Percentiles rank a stretch among this genome's conserved stretches.
phyloP scores from a whole-genome alignment of 1,140 invertebrate genomes.

The Heliconius hermathena region DNA sequence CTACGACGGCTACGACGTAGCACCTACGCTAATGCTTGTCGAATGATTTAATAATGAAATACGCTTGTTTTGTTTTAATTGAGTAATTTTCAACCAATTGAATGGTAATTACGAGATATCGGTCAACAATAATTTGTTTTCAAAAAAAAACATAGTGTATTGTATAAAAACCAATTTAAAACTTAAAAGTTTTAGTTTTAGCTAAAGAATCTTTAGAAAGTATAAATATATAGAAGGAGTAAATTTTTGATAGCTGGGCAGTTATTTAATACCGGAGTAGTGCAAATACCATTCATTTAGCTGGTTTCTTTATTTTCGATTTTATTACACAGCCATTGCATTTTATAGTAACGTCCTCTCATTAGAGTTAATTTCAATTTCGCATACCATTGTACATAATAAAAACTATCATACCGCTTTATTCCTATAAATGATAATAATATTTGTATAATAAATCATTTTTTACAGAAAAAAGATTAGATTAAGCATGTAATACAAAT shows the following conservation, averaged over 20 bases:
- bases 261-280: not conserved
- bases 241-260: not conserved
- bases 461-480: not conserved
- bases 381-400: slow-evolving; percentile 12
- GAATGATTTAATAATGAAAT: slow-evolving; percentile 36
- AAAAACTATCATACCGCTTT: slow-evolving; percentile 11
- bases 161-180: not conserved
- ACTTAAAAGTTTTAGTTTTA: not conserved
- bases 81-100: slow-evolving; percentile 30
- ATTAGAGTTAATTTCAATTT: not conserved
- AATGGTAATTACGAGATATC: slow-evolving; percentile 28
- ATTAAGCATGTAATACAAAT: not conserved
- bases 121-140: not conserved
- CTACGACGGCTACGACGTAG: slow-evolving; percentile 61
- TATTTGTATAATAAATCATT: not conserved
- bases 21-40: slow-evolving; percentile 42
- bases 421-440: not conserved
- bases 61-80: slow-evolving; percentile 12
- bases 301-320: slow-evolving; percentile 1
- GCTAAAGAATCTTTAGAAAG: not conserved
- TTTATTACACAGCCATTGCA: slow-evolving; percentile 5
- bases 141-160: not conserved
- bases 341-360: slow-evolving; percentile 6
- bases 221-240: not conserved
- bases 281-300: slow-evolving; percentile 8